These are phyloP conservation scores for Eupithecia tripunctaria DNA, from an alignment of 2,888 invertebrate genomes.

Conservation along the genomic window DNA sequence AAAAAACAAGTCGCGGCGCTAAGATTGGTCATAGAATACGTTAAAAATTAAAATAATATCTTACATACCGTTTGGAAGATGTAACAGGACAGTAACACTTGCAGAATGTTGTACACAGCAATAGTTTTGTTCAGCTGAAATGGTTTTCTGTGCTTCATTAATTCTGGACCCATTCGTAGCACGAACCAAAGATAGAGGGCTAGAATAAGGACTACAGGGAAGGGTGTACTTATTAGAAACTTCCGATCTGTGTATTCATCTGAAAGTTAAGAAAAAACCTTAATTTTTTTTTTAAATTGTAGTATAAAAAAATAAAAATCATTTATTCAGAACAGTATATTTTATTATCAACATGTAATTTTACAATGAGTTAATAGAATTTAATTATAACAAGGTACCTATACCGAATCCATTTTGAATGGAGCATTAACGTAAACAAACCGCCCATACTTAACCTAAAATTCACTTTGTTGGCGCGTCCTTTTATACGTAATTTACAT, in stretches of 20 bases:
- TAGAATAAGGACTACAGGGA: slow-evolving; percentile 82
- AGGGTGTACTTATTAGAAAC: slow-evolving; percentile 87
- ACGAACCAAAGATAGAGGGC: slow-evolving; percentile 87
- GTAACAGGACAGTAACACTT: slow-evolving; percentile 84
- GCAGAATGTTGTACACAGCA: slow-evolving; percentile 86
- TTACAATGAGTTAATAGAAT: too few species aligned
- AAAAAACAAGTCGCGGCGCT: too few species aligned
- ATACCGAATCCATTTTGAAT: too few species aligned
- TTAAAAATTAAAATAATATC: background rate
- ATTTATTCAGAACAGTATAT: too few species aligned
- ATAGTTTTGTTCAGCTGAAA: slow-evolving; percentile 85
- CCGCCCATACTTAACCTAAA: too few species aligned
- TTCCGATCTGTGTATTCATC: slow-evolving; percentile 69
- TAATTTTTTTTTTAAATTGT: too few species aligned
- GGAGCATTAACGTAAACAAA: too few species aligned
- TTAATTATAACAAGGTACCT: too few species aligned
- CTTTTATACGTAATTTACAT: too few species aligned
- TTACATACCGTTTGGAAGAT: slow-evolving; percentile 78
- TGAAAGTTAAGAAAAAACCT: slow-evolving; percentile 42
- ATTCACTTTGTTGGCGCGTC: too few species aligned
- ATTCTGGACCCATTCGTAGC: slow-evolving; percentile 86
- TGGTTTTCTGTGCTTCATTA: slow-evolving; percentile 87
- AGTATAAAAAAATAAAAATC: too few species aligned
- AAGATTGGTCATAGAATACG: background rate
- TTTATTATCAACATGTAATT: too few species aligned